Evolutionary conservation across 2,797 vertebrate species (phyloP).

Genomic region (Poecilia velifera): DNA sequence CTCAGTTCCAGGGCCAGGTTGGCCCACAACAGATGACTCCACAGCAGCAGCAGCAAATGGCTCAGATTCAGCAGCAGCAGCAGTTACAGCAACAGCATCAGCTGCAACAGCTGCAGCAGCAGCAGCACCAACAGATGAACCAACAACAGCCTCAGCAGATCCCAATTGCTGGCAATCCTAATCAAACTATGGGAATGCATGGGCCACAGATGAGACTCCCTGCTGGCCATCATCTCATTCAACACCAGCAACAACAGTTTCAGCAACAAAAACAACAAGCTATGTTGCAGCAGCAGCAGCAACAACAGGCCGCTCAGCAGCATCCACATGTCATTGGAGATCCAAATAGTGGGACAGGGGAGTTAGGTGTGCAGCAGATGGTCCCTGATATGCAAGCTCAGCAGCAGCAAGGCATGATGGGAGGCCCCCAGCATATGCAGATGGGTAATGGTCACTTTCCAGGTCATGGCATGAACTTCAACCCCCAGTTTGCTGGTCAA

Average conservation of each 20-base stretch:
- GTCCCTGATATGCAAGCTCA: constrained; percentile 93
- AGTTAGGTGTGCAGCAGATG: constrained; percentile 89
- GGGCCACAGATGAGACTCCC: constrained; percentile 90
- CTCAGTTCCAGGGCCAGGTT: constrained; percentile 90
- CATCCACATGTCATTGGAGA: constrained; percentile 88
- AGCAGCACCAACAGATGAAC: constrained; percentile 81
- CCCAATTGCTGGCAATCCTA: constrained; percentile 87
- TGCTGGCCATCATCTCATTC: constrained; percentile 88
- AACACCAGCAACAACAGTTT: constrained; percentile 85
- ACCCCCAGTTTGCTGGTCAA: constrained; percentile 88
- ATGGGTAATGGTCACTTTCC: constrained; percentile 94
- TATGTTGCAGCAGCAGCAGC: constrained; percentile 80
- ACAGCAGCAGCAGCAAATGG: constrained; percentile 88
- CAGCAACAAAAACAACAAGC: constrained; percentile 76
- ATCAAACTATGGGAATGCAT: constrained; percentile 92
- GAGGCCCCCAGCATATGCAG: constrained; percentile 89
- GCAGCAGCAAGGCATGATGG: constrained; percentile 88
- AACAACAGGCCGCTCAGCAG: constrained; percentile 81
- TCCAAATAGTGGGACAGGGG: constrained; percentile 73
- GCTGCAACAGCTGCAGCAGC: constrained; percentile 80
- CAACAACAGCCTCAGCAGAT: constrained; percentile 86
- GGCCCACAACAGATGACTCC: constrained; percentile 84
- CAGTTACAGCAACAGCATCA: constrained; percentile 86
- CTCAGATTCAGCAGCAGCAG: constrained; percentile 87
- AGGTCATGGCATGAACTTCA: constrained; percentile 90